These are phyloP conservation scores for Hypomesus transpacificus DNA, from an alignment of 2,113 vertebrate genomes.

Conservation along the genomic window DNA sequence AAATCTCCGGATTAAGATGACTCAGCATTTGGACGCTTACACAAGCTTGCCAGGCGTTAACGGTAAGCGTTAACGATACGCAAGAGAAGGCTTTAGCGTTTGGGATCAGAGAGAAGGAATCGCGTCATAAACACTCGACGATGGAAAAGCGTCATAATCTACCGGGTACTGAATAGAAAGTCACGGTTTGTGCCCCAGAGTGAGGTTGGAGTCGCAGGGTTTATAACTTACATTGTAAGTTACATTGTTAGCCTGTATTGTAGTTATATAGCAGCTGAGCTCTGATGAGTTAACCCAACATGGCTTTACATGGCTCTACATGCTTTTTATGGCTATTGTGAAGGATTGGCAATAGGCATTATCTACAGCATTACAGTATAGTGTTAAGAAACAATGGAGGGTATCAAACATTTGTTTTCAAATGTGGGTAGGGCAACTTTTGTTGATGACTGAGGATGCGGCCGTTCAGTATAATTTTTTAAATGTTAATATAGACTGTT, in stretches of 20 bases:
- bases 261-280: conserved; percentile 21
- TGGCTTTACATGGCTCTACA: too few species aligned
- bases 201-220: conserved; percentile 12
- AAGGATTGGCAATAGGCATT: too few species aligned
- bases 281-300: neutral
- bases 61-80: conserved; percentile 25
- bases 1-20: conserved; percentile 46
- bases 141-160: neutral
- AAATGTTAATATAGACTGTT: too few species aligned
- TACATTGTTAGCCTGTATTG: conserved; percentile 1
- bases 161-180: conserved; percentile 14
- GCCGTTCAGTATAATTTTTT: too few species aligned
- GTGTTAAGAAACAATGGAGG: too few species aligned
- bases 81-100: conserved; percentile 27
- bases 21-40: conserved; percentile 31
- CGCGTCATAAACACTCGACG: conserved; percentile 10
- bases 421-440: too few species aligned
- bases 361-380: too few species aligned
- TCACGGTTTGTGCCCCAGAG: conserved; percentile 1
- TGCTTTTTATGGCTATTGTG: too few species aligned
- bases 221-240: neutral
- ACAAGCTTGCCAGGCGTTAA: conserved; percentile 17
- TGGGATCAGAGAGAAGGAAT: conserved; percentile 20
- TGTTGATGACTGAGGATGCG: too few species aligned
- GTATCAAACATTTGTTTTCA: too few species aligned